A percentile compares a stretch with the other conserved stretches of the same genome.
Evolutionary conservation across 2,113 vertebrate genomes (phyloP).

Genomic region (Nannospalax galili): DNA sequence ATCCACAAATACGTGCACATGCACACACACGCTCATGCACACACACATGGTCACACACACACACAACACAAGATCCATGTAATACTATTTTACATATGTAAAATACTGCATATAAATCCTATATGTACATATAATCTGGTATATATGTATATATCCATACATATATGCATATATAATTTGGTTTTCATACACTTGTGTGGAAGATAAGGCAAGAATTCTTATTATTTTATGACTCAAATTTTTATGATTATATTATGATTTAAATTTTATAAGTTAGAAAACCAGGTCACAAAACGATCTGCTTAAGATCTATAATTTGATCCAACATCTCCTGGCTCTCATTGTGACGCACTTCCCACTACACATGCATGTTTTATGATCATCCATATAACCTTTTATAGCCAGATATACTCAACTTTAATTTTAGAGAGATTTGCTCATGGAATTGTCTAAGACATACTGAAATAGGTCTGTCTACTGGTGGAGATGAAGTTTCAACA

Average conservation of each 20-base stretch:
- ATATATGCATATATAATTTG: not conserved
- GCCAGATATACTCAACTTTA: not conserved
- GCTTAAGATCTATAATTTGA: not conserved
- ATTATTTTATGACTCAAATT: constrained; percentile 32
- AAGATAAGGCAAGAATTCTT: constrained; percentile 47
- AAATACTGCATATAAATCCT: not conserved
- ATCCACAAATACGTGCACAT: fast-evolving
- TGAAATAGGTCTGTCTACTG: not conserved
- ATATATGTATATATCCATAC: too few relatives aligned
- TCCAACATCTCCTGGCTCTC: not conserved
- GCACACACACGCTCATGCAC: not conserved
- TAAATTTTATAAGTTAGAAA: constrained; percentile 36
- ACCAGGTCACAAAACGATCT: not conserved
- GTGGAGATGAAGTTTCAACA: not conserved
- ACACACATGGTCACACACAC: not conserved
- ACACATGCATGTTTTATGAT: not conserved
- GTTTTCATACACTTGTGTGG: not conserved
- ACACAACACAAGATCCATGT: not conserved
- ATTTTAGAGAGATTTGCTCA: not conserved
- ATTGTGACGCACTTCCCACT: not conserved
- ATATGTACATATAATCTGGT: not conserved
- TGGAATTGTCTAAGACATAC: not conserved
- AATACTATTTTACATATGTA: not conserved
- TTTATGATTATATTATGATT: constrained; percentile 47
- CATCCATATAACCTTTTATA: not conserved